phyloP scores from a whole-genome alignment of 1,140 invertebrate genomes.

The Eumeta japonica region DNA sequence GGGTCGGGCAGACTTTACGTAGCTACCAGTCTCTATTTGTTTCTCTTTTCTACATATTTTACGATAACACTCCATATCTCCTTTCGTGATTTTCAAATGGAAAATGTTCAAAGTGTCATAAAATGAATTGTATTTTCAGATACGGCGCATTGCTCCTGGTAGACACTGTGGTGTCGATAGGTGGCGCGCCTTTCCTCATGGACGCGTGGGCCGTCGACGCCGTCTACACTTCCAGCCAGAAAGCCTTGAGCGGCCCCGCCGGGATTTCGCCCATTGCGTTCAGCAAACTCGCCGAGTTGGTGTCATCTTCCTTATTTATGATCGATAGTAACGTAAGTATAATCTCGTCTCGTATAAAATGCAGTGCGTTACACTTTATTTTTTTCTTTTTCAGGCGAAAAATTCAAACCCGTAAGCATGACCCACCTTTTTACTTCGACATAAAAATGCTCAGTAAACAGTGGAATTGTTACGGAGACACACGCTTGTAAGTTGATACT shows the following conservation, averaged over 20 bases:
- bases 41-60: too few species aligned
- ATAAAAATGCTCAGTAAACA: slow-evolving; percentile 34
- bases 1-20: too few species aligned
- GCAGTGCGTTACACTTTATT: background rate
- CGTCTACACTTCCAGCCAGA: slow-evolving; percentile 82
- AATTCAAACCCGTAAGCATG: slow-evolving; percentile 35
- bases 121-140: slow-evolving; percentile 22
- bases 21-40: too few species aligned
- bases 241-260: slow-evolving; percentile 77
- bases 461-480: slow-evolving; percentile 45
- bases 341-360: too few species aligned
- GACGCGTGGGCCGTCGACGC: slow-evolving; percentile 81
- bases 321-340: too few species aligned
- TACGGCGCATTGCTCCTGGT: slow-evolving; percentile 74
- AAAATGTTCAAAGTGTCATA: too few species aligned
- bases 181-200: slow-evolving; percentile 73
- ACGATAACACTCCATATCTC: too few species aligned
- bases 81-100: too few species aligned
- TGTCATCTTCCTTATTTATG: too few species aligned
- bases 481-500: slow-evolving; percentile 28
- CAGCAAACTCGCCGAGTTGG: slow-evolving; percentile 73
- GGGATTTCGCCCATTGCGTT: slow-evolving; percentile 87
- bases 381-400: slow-evolving; percentile 24
- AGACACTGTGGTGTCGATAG: slow-evolving; percentile 82
- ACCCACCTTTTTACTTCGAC: slow-evolving; percentile 46